Evolutionary conservation across 2,113 vertebrate species (phyloP).

Genomic region (Corydoras sp.): DNA sequence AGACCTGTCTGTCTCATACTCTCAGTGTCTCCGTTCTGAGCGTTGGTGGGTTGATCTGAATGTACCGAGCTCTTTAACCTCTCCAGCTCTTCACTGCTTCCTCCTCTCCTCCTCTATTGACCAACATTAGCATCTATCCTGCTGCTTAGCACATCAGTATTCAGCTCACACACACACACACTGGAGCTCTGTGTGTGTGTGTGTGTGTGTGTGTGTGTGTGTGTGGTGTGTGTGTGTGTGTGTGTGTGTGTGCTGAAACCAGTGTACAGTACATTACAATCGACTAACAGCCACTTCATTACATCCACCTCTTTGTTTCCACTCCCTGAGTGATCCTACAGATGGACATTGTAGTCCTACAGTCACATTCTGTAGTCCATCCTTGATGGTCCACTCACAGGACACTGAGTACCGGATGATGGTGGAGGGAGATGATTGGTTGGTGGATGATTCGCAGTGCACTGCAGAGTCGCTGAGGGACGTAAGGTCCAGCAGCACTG

Average conservation of each 20-base stretch:
- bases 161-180: constrained; percentile 30
- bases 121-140: constrained; percentile 45
- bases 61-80: constrained; percentile 44
- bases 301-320: too few relatives aligned
- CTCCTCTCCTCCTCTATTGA: constrained; percentile 34
- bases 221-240: constrained; percentile 13
- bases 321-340: too few relatives aligned
- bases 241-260: neutral
- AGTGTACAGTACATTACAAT: too few relatives aligned
- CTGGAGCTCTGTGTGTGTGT: constrained; percentile 17
- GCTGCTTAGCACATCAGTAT: constrained; percentile 43
- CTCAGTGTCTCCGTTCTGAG: too few relatives aligned
- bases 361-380: too few relatives aligned
- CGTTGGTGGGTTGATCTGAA: constrained; percentile 32
- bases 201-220: constrained; percentile 1
- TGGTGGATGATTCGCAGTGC: too few relatives aligned
- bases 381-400: too few relatives aligned
- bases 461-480: neutral
- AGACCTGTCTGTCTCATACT: neutral
- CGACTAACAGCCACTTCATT: too few relatives aligned
- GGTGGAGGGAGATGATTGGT: too few relatives aligned
- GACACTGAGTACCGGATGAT: too few relatives aligned
- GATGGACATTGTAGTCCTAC: too few relatives aligned
- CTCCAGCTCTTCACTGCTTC: constrained; percentile 4
- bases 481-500: neutral